These are phyloP conservation scores for Anoncus sp. DNA, from an alignment of 2,888 invertebrate species.

Conservation along the genomic window DNA sequence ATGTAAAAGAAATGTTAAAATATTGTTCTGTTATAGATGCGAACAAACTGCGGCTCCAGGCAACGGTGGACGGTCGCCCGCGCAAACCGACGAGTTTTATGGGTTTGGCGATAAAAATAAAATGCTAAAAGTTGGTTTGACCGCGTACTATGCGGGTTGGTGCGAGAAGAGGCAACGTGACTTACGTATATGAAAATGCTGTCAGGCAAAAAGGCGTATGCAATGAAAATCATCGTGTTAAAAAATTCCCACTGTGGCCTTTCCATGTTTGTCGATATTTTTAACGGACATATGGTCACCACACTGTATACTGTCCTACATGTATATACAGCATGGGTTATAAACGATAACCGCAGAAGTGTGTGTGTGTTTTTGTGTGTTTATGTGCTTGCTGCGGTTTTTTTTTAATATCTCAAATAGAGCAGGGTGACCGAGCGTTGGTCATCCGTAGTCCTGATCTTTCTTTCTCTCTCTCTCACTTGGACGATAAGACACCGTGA, in stretches of 20 bases:
- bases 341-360: constrained; percentile 42
- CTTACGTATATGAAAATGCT: neutral
- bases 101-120: constrained; percentile 61
- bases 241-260: neutral
- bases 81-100: constrained; percentile 54
- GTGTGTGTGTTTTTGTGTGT: constrained; percentile 6
- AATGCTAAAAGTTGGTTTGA: constrained; percentile 58
- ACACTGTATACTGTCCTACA: neutral
- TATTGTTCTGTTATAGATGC: too few species aligned
- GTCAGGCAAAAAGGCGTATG: neutral
- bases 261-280: neutral
- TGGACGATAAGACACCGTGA: constrained; percentile 72
- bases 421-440: constrained; percentile 28
- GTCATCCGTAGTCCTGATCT: neutral
- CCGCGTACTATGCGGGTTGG: constrained; percentile 41
- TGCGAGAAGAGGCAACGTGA: constrained; percentile 16
- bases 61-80: neutral
- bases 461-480: too few species aligned
- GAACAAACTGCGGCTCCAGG: too few species aligned
- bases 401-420: constrained; percentile 56
- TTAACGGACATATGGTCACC: neutral
- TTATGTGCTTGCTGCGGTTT: constrained; percentile 23
- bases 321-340: too few species aligned
- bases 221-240: neutral
- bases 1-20: too few species aligned